Conservation (phyloP, 1,140 invertebrate genomes). For the Orius laevigatus region DNA sequence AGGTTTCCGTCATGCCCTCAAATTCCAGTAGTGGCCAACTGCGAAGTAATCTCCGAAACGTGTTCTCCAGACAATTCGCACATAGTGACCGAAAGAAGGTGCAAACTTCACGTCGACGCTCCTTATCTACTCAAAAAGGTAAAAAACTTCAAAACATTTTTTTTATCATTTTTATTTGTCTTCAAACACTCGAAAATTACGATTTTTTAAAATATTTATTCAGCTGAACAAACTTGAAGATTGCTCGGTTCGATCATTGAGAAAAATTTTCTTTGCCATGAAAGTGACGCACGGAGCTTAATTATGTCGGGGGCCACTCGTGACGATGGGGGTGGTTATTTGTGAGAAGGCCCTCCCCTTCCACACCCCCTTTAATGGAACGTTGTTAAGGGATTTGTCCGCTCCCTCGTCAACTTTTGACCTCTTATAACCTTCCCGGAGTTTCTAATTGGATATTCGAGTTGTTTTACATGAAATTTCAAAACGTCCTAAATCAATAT, state of each 20-base stretch:
- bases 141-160: conserved; percentile 11
- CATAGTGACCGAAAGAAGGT: conserved; percentile 71
- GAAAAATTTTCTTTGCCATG: neutral
- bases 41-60: conserved; percentile 64
- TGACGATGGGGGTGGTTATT: neutral
- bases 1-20: conserved; percentile 87
- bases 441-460: no score
- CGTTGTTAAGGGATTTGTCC: no score
- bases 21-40: conserved; percentile 88
- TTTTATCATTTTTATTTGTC: neutral
- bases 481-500: no score
- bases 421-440: no score
- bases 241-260: neutral
- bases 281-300: neutral
- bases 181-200: neutral
- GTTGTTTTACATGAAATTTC: no score
- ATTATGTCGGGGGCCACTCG: neutral
- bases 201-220: neutral
- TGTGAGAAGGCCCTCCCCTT: no score
- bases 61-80: conserved; percentile 61
- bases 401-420: no score
- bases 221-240: neutral
- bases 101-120: conserved; percentile 84
- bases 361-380: no score
- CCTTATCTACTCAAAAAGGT: conserved; percentile 93